phyloP scores from a whole-genome alignment of 2,888 invertebrate species.

The Ecdyonurus torrentis region DNA sequence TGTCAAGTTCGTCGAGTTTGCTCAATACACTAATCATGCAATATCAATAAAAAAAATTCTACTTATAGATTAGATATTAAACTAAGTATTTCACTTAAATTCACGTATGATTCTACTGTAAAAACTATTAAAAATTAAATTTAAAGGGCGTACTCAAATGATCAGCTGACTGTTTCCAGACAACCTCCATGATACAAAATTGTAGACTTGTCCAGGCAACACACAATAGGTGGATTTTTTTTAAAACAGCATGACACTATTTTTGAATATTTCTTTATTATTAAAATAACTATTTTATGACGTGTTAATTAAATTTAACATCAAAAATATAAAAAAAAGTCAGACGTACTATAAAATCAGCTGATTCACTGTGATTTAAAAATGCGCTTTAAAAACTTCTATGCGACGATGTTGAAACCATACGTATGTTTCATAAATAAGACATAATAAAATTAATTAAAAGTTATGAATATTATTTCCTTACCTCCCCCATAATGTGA shows the following conservation, averaged over 20 bases:
- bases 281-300: no score
- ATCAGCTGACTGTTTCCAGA: not conserved
- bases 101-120: not conserved
- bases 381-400: not conserved
- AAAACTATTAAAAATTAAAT: not conserved
- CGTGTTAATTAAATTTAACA: no score
- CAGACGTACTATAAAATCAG: not conserved
- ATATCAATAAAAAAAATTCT: no score
- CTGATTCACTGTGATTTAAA: not conserved
- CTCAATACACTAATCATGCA: not conserved
- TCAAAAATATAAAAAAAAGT: not conserved
- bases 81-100: no score
- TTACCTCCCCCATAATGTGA: slow-evolving; percentile 82
- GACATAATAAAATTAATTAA: not conserved
- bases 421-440: not conserved
- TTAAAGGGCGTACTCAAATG: not conserved
- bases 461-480: not conserved
- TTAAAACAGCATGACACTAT: no score
- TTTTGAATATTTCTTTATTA: no score
- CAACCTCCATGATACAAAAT: not conserved
- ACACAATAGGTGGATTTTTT: no score
- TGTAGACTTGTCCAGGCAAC: not conserved
- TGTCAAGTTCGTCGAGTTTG: not conserved
- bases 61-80: no score
- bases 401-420: not conserved